A percentile compares a stretch with the other conserved stretches of the same genome.
Evolutionary conservation across 1,140 invertebrate species (phyloP).

Genomic region (Microplitis mediator): DNA sequence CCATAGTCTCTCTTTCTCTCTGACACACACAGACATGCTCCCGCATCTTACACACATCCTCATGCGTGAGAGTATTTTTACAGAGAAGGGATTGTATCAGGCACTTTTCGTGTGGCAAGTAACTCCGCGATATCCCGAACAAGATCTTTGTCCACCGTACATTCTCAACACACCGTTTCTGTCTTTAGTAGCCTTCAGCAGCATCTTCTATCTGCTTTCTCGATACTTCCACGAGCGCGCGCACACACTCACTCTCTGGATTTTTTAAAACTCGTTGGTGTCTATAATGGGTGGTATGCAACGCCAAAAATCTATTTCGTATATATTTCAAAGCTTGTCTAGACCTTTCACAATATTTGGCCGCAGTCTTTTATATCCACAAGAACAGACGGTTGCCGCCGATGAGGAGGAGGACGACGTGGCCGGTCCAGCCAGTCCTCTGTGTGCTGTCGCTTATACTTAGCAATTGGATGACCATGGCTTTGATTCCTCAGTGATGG

Average conservation of each 20-base stretch:
- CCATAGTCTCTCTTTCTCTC: slow-evolving; percentile 4
- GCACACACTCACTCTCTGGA: no score
- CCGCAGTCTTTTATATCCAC: slow-evolving; percentile 48
- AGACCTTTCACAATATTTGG: slow-evolving; percentile 65
- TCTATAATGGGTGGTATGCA: slow-evolving; percentile 9
- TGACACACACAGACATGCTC: background rate
- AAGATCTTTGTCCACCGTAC: slow-evolving; percentile 13
- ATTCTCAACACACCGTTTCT: background rate
- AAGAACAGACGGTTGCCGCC: slow-evolving; percentile 22
- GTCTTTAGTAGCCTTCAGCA: no score
- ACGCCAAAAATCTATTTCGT: slow-evolving; percentile 54
- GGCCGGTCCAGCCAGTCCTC: slow-evolving; percentile 27
- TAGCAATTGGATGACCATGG: slow-evolving; percentile 46
- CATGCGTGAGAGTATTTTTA: background rate
- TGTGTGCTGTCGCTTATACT: slow-evolving; percentile 24
- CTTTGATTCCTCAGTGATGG: slow-evolving; percentile 60
- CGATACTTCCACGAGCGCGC: no score
- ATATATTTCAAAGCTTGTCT: slow-evolving; percentile 62
- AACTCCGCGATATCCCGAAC: slow-evolving; percentile 3
- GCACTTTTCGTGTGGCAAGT: slow-evolving; percentile 20
- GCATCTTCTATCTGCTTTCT: no score
- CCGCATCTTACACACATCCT: slow-evolving; percentile 10
- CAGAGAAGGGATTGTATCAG: background rate
- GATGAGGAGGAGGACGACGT: slow-evolving; percentile 17
- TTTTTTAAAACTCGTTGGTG: background rate